Evolutionary conservation across 2,888 invertebrate genomes (phyloP), one percentile per base, ranked within the genome.

Genomic region (Craniophora ligustri): DNA sequence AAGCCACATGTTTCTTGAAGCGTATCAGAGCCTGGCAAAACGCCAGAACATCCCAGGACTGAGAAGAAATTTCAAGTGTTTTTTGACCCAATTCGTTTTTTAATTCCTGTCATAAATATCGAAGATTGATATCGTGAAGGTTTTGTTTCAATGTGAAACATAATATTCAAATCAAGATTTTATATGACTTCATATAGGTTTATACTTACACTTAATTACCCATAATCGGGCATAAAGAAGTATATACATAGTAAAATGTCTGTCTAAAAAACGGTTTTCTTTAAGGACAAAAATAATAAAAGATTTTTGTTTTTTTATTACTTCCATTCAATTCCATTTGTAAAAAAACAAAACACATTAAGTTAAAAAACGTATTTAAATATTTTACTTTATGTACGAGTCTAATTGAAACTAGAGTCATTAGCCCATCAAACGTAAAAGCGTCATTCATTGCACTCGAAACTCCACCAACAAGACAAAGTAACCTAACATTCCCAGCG

Each of bases 371-470:
- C n/a, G n/a, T n/a, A n/a, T n/a, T n/a, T n/a, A n/a, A n/a, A n/a
- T n/a, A n/a, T n/a, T n/a, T n/a, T n/a, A n/a, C n/a, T n/a, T n/a
- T n/a, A n/a, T n/a, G n/a, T n/a, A n/a, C n/a, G n/a, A n/a, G 63
- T 55, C 59, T 66, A 60, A 53, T 53, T 38, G 55, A 73, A 59
- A 62, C 67, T 55, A 32, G 38, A 66, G 61, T 61, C 60, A 72
- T 67, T 70, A 64, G 67, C 64, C 58, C 46, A 49, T 54, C 47
- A 64, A 57, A 40, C 18, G 45, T 49, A 42, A 59, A 65, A 48
- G 46, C 45, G 47, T 58, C 55, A 63, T 66, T 66, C 56, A 73
- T 58, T 70, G 74, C 71, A 62, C 55, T 32, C 53, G 19, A 50
- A 71, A 44, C 55, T 45, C 54, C 31, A 46, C 55, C 48, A 56